Base-by-base conservation (phyloP, 2,797 vertebrate species). In the Arctocebus calabarensis region DNA sequence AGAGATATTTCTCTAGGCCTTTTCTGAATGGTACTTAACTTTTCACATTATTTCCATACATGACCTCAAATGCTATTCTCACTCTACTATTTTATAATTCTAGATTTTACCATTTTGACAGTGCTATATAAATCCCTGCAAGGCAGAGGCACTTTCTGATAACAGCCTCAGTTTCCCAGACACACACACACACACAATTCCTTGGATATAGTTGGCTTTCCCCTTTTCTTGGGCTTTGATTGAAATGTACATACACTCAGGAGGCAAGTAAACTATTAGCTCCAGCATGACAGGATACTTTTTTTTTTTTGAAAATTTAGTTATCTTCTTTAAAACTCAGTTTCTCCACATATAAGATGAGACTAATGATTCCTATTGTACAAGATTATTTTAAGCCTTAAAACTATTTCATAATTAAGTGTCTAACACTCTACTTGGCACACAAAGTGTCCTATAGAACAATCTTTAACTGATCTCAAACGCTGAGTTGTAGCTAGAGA, bases 271-370 rank as follows among this genome's bases (percentile, higher is more conserved):
- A 10, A 68, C 34, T 27, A 43, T 1, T 68, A 13, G 0, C 16
- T 61, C 13, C 84, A 66, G 8, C 7, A 59, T 86, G 87, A 27
- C 0, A 55, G 45, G 45, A 68, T 40, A 5, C 40, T 37, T 84
- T 75, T 70, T 8, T 19, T 73, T 6, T 77, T 88, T 40, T 25
- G 8, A 0, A 88, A 74, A 62, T 74, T 61, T 34, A 68, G 8
- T 19, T 59, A 84, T 77, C 45, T 81, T 83, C 9, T 70, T 83
- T 61, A 74, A 94, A 81, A 20, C 5, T 52, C 37, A 61, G 1
- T 95, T 82, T 92, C 23, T 8, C 52, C 8, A 59, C 59, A 70
- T 88, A 81, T 92, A 81, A 90, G 95, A 90, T 61, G 10, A 79
- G 22, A 84, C n/a, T 32, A 61, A 61, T 37, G 9, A 82, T 52